Evolutionary conservation across 2,888 invertebrate species (phyloP).

Genomic region (Hylaea fasciaria): DNA sequence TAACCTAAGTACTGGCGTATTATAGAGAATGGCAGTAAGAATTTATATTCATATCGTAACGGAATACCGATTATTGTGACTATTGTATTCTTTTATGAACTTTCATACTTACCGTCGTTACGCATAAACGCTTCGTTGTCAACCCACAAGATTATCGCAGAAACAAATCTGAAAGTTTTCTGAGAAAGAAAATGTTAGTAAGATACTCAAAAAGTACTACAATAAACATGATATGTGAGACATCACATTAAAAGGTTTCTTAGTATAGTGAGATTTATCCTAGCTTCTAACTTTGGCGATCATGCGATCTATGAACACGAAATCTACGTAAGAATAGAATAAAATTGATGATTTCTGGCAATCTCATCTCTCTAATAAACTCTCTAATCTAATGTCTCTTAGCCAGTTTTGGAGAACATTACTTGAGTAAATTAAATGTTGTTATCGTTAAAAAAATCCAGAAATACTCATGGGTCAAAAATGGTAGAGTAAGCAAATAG

Average conservation of each 20-base stretch:
- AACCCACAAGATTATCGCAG: conserved; percentile 23
- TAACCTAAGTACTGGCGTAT: conserved; percentile 5
- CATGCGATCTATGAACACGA: too few relatives aligned
- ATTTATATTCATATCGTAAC: conserved; percentile 31
- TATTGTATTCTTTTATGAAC: conserved; percentile 39
- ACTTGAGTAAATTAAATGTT: too few relatives aligned
- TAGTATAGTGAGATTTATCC: background rate
- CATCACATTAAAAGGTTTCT: background rate
- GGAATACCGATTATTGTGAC: conserved; percentile 33
- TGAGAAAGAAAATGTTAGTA: conserved; percentile 14
- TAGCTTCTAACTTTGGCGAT: background rate
- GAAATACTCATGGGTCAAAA: too few relatives aligned
- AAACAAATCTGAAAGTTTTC: conserved; percentile 22
- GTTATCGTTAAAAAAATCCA: too few relatives aligned
- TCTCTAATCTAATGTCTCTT: too few relatives aligned
- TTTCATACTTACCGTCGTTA: conserved; percentile 29
- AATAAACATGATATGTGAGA: conserved; percentile 16
- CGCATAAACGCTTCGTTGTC: conserved; percentile 35
- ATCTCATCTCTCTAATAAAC: too few relatives aligned
- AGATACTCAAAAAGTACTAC: conserved; percentile 14
- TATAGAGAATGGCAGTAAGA: conserved; percentile 23
- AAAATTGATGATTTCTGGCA: too few relatives aligned
- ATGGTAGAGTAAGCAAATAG: too few relatives aligned
- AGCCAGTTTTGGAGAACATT: too few relatives aligned
- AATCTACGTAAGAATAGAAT: too few relatives aligned